These are phyloP conservation scores for Hydriomena furcata DNA, from an alignment of 2,888 invertebrate genomes.

Conservation along the genomic window DNA sequence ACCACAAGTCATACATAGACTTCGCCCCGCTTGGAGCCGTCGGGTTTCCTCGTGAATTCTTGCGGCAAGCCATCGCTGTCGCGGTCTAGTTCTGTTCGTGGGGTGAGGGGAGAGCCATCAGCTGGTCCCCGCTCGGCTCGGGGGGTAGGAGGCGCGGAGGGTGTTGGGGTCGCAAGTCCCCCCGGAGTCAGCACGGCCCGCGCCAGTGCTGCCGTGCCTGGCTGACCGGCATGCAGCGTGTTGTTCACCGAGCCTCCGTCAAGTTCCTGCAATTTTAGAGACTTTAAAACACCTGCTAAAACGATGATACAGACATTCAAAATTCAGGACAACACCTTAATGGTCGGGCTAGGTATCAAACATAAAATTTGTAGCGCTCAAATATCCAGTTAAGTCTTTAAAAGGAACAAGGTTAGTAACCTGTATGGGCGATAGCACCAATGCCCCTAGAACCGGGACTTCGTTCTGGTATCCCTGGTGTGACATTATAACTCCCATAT, in stretches of 20 bases:
- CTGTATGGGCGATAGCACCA: constrained; percentile 92
- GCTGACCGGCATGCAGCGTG: constrained; percentile 88
- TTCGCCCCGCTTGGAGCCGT: constrained; percentile 69
- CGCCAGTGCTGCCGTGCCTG: constrained; percentile 90
- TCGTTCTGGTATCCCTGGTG: constrained; percentile 86
- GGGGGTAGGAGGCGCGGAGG: constrained; percentile 74
- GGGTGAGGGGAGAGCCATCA: constrained; percentile 50
- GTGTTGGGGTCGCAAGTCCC: constrained; percentile 81
- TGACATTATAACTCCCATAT: constrained; percentile 88
- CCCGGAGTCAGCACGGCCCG: constrained; percentile 88
- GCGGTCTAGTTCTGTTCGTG: constrained; percentile 58
- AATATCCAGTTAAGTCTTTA: no score
- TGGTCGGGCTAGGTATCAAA: not conserved
- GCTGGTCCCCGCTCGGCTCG: constrained; percentile 54
- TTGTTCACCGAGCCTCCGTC: constrained; percentile 90
- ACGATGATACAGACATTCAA: no score
- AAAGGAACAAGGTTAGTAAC: no score
- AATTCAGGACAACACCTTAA: not conserved
- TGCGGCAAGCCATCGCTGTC: constrained; percentile 59
- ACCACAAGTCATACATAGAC: constrained; percentile 62
- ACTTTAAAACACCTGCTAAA: no score
- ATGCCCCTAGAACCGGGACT: constrained; percentile 88
- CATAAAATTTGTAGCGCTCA: no score
- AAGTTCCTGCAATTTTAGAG: constrained; percentile 80
- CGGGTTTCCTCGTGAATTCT: constrained; percentile 58